Base-by-base conservation (phyloP, 2,797 vertebrate species). In the Acropternis orthonyx region DNA sequence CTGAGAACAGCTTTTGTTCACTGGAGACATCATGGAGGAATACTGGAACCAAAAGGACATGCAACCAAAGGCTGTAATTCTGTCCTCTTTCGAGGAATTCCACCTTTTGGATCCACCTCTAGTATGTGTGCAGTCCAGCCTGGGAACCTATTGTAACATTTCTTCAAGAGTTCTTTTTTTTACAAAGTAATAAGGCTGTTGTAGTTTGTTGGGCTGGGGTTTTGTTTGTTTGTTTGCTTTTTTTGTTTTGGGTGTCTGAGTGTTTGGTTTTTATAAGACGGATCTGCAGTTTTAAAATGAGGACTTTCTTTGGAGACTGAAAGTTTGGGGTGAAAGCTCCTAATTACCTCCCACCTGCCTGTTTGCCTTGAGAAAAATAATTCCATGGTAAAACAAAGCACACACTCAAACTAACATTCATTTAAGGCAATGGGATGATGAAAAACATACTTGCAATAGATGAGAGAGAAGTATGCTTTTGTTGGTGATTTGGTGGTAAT, bases 401-500 rank as follows among this genome's bases (percentile, higher is more conserved):
- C 17, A n/a, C 9, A 27, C 5, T 77, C 9, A 48, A 66, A 22
- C 4, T 21, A 78, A 5, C 12, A 8, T 59, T 86, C 5, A 16
- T 9, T 75, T 84, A 56, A 71, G 21, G 13, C 36, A 85, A 18
- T 30, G 19, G 10, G 15, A 39, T 77, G n/a, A 27, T 7, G 39
- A 62, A 83, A 77, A 39, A 1, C 10, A 2, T 67, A 22, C 61
- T 69, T 90, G 24, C 23, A 63, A 7, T 34, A 56, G 34, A 12
- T 27, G 11, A 24, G n/a, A 69, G 36, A 84, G 27, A 65, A 81
- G 20, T 14, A 19, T 0, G 0, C 5, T 7, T 14, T 49, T 48
- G 62, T 59, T 24, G 9, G 46, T 62, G 4, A 62, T 84, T 74
- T 81, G 24, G 5, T 6, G 1, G 5, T 63, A 61, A 36, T 39